phyloP scores from a whole-genome alignment of 2,797 vertebrate genomes.

The Acipenser transmontanus region DNA sequence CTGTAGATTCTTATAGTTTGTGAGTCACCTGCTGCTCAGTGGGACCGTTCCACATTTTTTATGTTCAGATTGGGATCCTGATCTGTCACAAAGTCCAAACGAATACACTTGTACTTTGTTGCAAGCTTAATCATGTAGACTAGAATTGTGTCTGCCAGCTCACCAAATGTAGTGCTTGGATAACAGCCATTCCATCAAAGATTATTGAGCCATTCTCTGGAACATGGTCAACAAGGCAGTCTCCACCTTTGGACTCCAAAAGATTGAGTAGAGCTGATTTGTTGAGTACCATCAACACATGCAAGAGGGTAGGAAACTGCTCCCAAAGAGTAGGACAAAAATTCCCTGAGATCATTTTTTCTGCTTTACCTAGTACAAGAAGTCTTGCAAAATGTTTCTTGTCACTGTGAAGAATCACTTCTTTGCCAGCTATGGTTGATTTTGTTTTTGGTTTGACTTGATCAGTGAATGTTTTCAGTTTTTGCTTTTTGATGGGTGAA shows the following conservation, averaged over 20 bases:
- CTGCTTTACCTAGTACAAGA: slow-evolving; percentile 14
- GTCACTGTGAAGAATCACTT: slow-evolving; percentile 24
- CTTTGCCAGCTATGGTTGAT: slow-evolving; percentile 24
- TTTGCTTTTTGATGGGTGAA: slow-evolving; percentile 21
- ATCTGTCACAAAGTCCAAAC: slow-evolving; percentile 24
- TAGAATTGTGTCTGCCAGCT: slow-evolving; percentile 18
- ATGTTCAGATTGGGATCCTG: slow-evolving; percentile 16
- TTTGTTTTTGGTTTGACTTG: slow-evolving; percentile 21
- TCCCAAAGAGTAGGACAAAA: slow-evolving; percentile 24
- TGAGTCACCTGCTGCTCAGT: slow-evolving; percentile 15
- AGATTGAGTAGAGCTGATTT: slow-evolving; percentile 17
- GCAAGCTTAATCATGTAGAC: slow-evolving; percentile 26
- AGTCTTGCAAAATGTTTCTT: slow-evolving; percentile 23
- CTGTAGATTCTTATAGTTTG: slow-evolving; percentile 20
- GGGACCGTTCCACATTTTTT: slow-evolving; percentile 21
- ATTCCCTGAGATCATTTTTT: slow-evolving; percentile 21
- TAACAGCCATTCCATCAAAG: slow-evolving; percentile 29
- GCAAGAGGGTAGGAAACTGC: slow-evolving; percentile 23
- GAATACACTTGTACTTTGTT: slow-evolving; percentile 21
- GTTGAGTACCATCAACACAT: slow-evolving; percentile 20
- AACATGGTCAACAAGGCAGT: slow-evolving; percentile 20
- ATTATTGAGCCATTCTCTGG: slow-evolving; percentile 25
- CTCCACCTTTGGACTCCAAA: slow-evolving; percentile 19
- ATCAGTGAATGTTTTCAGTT: slow-evolving; percentile 30
- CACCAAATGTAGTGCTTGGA: slow-evolving; percentile 24